Percentiles rank a stretch among this genome's conserved stretches.
Conservation (phyloP, 1,140 invertebrate species). For the Halesus radiatus region DNA sequence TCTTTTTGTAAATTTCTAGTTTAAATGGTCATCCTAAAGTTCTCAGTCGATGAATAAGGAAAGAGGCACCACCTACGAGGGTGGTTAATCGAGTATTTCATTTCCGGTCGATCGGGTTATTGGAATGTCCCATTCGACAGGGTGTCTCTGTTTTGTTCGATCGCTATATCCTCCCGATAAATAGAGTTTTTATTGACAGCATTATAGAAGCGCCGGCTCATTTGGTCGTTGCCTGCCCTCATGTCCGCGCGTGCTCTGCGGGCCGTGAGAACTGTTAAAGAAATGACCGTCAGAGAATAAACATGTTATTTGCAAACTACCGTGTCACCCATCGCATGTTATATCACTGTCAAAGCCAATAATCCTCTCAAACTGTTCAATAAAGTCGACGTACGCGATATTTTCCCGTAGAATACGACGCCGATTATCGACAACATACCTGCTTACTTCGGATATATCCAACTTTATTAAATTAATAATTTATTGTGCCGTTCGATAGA, state of each 20-base stretch:
- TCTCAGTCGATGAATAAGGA: not conserved
- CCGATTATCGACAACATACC: too few relatives aligned
- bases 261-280: not conserved
- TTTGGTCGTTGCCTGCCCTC: constrained; percentile 17
- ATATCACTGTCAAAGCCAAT: too few relatives aligned
- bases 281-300: not conserved
- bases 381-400: too few relatives aligned
- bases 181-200: constrained; percentile 30
- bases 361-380: too few relatives aligned
- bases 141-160: constrained; percentile 1
- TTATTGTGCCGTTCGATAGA: too few relatives aligned
- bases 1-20: not conserved
- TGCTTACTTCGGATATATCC: too few relatives aligned
- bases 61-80: not conserved
- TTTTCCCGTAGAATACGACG: too few relatives aligned
- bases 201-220: not conserved
- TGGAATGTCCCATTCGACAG: not conserved
- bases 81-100: not conserved
- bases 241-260: not conserved
- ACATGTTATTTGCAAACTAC: not conserved
- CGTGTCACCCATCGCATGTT: too few relatives aligned
- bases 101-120: not conserved
- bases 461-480: too few relatives aligned
- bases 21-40: not conserved
- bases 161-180: not conserved